Percentiles rank a stretch among this genome's conserved stretches.
phyloP scores from a whole-genome alignment of 2,888 invertebrate species.

The Eupithecia dodoneata region DNA sequence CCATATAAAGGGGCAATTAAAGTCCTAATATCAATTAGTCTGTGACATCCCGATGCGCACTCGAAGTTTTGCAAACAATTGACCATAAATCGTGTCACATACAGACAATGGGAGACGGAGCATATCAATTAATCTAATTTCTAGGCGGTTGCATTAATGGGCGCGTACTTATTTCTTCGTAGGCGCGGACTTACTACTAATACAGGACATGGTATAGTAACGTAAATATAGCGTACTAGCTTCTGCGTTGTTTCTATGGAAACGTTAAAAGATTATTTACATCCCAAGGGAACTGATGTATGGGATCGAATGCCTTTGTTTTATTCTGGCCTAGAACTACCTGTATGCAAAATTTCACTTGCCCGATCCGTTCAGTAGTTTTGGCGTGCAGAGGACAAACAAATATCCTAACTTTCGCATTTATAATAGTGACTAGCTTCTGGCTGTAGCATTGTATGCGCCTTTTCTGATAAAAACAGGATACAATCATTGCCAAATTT shows the following conservation, averaged over 20 bases:
- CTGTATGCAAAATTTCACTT: neutral
- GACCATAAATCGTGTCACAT: constrained; percentile 34
- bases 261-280: neutral
- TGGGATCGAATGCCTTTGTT: neutral
- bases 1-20: constrained; percentile 12
- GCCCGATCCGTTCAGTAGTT: no score
- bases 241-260: neutral
- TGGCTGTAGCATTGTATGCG: neutral
- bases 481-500: neutral
- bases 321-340: neutral
- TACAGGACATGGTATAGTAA: neutral
- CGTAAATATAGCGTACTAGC: no score
- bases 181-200: neutral
- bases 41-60: constrained; percentile 21
- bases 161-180: neutral
- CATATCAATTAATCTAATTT: constrained; percentile 22
- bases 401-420: no score
- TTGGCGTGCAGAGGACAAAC: no score
- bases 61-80: constrained; percentile 38
- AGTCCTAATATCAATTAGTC: constrained; percentile 26
- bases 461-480: neutral
- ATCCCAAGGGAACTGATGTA: neutral
- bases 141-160: constrained; percentile 4
- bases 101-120: constrained; percentile 22
- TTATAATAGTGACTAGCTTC: neutral